Evolutionary conservation across 2,888 invertebrate genomes (phyloP), one percentile per base, ranked within the genome.

Genomic region (Calameuta idolon): DNA sequence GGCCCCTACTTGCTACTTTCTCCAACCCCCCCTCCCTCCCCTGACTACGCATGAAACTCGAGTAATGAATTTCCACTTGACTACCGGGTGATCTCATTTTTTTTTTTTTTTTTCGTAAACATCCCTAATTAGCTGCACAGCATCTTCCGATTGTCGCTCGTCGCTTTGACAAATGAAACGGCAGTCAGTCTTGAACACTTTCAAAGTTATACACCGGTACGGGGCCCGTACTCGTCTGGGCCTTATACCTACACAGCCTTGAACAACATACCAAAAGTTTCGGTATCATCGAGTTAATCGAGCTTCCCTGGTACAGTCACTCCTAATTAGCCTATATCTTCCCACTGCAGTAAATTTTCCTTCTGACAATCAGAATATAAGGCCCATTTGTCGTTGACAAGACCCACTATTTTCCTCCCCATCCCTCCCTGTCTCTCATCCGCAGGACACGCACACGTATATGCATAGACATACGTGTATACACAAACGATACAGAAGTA

Each of bases 51-150:
- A 12, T 71, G 71, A 71, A 71, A 77, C 76, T 83, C 83, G 81
- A 77, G 82, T 82, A 85, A 85, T 84, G 86, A 87, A 85, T 87
- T 85, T 86, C 85, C 87, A 87, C 85, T 85, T 84, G 86, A 85
- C 87, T 87, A 87, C 87, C 84, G 86, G 82, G 84, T 87, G 87
- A 87, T 71, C 34, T 3, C 71, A 34, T 33, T 71, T 71, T 12
- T 31, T 31, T 31, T 31, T 31, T 31, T 31, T 33, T 33, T 33
- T 71, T 71, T 71, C 31, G 15, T 31, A 71, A 71, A 71, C 71
- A 31, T 34, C 71, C 34, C 31, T 71, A 71, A 71, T 71, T 71
- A 71, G 71, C 71, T 31, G 55, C 55, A 9, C 23, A 23, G 55
- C 55, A 55, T 55, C 55, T 55, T 9, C 55, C 55, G 55, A 55